Evolutionary conservation across 2,888 invertebrate species (phyloP), one percentile per base, ranked within the genome.

Genomic region (Ochropleura leucogaster): DNA sequence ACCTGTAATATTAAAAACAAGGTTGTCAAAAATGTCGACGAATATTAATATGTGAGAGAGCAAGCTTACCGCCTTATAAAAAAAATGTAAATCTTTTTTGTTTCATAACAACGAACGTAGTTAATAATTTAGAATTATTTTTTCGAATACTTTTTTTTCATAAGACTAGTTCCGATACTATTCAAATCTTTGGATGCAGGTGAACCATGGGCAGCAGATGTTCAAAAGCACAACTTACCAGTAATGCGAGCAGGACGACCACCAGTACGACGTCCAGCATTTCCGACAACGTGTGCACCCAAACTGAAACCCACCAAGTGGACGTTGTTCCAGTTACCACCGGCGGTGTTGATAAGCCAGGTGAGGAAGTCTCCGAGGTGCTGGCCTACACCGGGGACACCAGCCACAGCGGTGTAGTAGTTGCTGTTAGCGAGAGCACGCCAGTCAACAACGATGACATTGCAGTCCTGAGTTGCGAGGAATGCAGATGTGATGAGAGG

Each of bases 301-400:
- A 96, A 90, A 80, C 96, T 96, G 90, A 94, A 94, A 14, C 96
- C 96, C 10, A 96, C 88, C 9, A 96, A 86, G 77, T 96, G 96
- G 0, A 96, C 89, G 68, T 94, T 92, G 77, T 92, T 92, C 91
- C 93, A 92, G 79, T 93, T 91, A 7, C 93, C 93, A 20, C 95
- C 95, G 57, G 90, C 91, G 0, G 87, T 92, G 65, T 90, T 87
- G 53, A 95, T 87, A 18, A 95, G 90, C 93, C 95, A 95, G 16
- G 90, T 88, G 10, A 96, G 80, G 88, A 96, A 95, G 70, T 91
- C 87, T 6, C 95, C 96, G 3, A 96, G 89, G 68, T 85, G 89
- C 60, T 90, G 87, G 0, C 96, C 96, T 0, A 95, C 92, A 44
- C 83, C 72, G 3, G 95, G 92, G 0, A 95, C 92, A 18, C 92